These are phyloP conservation scores for Ischnus inquisitorius DNA, from an alignment of 2,888 invertebrate species.

Conservation along the genomic window DNA sequence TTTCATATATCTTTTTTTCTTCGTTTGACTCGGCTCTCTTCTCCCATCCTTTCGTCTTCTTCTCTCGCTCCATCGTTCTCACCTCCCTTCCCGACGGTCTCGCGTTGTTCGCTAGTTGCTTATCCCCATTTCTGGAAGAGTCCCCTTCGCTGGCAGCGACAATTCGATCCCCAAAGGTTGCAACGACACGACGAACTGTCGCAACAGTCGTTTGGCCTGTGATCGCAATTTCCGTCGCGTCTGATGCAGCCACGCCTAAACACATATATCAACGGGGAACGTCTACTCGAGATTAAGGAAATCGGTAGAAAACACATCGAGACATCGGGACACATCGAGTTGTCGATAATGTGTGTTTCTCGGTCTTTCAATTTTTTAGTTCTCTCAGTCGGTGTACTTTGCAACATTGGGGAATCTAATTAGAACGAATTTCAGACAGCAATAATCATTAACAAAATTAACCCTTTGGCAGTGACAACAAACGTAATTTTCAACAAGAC, in stretches of 20 bases:
- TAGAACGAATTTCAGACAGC: not conserved
- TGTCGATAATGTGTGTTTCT: not conserved
- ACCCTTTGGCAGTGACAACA: too few species aligned
- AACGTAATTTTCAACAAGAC: too few species aligned
- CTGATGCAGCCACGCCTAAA: conserved; percentile 94
- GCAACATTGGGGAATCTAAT: not conserved
- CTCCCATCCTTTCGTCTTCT: not conserved
- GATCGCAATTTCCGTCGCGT: conserved; percentile 94
- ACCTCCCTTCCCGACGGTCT: conserved; percentile 1
- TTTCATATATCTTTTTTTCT: conserved; percentile 6
- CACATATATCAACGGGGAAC: conserved; percentile 93
- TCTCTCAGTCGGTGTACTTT: not conserved
- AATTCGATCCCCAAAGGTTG: conserved; percentile 96
- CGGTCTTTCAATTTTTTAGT: not conserved
- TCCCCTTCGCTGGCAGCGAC: conserved; percentile 95
- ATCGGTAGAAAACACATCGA: conserved; percentile 77
- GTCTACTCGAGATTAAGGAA: conserved; percentile 88
- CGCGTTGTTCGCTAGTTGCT: conserved; percentile 80
- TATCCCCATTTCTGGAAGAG: conserved; percentile 95
- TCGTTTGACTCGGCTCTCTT: not conserved
- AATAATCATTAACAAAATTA: not conserved
- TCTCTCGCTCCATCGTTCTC: conserved; percentile 9
- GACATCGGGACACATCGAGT: conserved; percentile 71
- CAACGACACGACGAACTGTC: conserved; percentile 94
- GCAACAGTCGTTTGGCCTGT: conserved; percentile 94